A percentile compares a stretch with the other conserved stretches of the same genome.
These are phyloP conservation scores for Panzeria rudis DNA, from an alignment of 2,888 invertebrate genomes.

Conservation along the genomic window DNA sequence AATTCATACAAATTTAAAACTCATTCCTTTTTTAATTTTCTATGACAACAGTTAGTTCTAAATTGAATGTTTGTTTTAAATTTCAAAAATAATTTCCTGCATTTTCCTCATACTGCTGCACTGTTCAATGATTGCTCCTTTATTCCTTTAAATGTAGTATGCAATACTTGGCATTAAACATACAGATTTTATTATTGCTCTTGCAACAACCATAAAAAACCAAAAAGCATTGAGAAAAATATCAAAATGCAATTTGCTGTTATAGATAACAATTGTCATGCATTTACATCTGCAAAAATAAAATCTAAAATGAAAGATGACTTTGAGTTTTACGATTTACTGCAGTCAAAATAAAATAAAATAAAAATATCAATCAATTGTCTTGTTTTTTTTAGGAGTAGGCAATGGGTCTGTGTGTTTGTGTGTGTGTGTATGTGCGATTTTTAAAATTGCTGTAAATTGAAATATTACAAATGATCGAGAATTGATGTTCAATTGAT, in stretches of 20 bases:
- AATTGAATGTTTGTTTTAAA: too few relatives aligned
- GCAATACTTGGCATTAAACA: constrained; percentile 25
- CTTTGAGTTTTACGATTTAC: constrained; percentile 47
- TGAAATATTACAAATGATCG: constrained; percentile 61
- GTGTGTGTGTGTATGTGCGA: not conserved
- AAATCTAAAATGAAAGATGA: constrained; percentile 53
- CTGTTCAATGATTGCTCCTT: constrained; percentile 19
- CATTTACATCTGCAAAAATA: constrained; percentile 44
- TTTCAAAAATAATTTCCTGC: not conserved
- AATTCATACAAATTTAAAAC: too few relatives aligned
- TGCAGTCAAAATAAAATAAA: constrained; percentile 24
- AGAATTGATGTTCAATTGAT: constrained; percentile 67
- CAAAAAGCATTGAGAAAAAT: constrained; percentile 43
- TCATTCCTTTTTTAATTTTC: too few relatives aligned
- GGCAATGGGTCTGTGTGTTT: not conserved
- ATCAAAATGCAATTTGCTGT: constrained; percentile 67
- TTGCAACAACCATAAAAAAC: constrained; percentile 23
- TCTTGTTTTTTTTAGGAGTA: constrained; percentile 8
- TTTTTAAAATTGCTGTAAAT: constrained; percentile 40
- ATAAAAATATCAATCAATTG: constrained; percentile 55
- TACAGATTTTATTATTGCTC: constrained; percentile 9
- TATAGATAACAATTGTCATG: constrained; percentile 66
- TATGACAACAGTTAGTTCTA: too few relatives aligned
- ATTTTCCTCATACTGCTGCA: not conserved
- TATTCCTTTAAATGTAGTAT: not conserved